phyloP scores from a whole-genome alignment of 2,113 vertebrate genomes.

The Spizaetus ornatus region DNA sequence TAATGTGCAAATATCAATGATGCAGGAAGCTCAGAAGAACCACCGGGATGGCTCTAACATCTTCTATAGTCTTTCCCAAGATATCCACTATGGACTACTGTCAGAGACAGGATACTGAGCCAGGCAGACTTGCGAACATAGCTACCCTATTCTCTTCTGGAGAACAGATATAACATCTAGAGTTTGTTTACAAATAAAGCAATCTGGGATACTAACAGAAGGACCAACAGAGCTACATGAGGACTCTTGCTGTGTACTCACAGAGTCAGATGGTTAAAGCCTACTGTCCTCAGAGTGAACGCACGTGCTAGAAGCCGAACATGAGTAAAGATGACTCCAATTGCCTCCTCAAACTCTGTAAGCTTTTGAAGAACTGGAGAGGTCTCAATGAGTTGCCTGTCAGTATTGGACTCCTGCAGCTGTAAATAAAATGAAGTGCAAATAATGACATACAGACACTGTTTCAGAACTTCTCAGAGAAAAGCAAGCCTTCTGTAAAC shows the following conservation, averaged over 20 bases:
- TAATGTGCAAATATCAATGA: not conserved
- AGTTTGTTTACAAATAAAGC: not conserved
- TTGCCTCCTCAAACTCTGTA: conserved; percentile 90
- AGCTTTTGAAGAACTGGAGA: conserved; percentile 98
- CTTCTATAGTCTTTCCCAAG: not conserved
- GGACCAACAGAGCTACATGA: not conserved
- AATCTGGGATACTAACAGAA: not conserved
- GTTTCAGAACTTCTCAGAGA: not conserved
- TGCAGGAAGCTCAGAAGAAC: not conserved
- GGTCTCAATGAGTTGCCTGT: conserved; percentile 94
- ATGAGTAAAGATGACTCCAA: conserved; percentile 93
- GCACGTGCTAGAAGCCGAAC: conserved; percentile 92
- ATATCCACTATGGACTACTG: not conserved
- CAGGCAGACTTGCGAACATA: fast-evolving
- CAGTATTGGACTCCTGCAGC: conserved; percentile 94
- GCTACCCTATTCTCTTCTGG: not conserved
- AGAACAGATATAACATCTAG: not conserved
- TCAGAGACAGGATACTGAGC: not conserved
- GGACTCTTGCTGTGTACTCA: conserved; percentile 71
- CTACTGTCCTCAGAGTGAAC: conserved; percentile 95
- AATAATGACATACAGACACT: not conserved
- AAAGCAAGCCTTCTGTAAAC: not conserved
- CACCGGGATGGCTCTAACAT: not conserved
- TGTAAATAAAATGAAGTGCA: conserved; percentile 55
- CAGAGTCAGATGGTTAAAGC: conserved; percentile 99